These are phyloP conservation scores for Holothuria scabra DNA, from an alignment of 53 echinoderm and acorn worm genomes.

Conservation along the genomic window DNA sequence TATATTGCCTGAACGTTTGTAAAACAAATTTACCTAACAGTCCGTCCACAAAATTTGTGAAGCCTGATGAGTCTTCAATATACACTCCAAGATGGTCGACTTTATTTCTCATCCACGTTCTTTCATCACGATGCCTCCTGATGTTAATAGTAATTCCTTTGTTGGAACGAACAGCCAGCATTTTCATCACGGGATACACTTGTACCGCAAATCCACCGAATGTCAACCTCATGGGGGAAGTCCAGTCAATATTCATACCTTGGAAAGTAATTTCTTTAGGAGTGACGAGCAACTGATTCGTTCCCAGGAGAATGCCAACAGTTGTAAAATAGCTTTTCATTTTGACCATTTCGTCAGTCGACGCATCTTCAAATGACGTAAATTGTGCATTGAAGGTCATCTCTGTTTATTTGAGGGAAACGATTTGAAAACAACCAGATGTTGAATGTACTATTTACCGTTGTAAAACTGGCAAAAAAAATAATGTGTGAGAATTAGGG, in stretches of 20 bases:
- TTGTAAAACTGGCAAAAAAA: too few species aligned
- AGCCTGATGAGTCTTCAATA: slow-evolving; percentile 12
- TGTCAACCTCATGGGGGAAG: neutral
- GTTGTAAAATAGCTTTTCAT: slow-evolving; percentile 7
- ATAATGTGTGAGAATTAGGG: too few species aligned
- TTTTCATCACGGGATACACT: neutral
- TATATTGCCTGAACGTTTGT: neutral
- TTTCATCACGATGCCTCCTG: slow-evolving; percentile 8
- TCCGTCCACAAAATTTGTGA: neutral
- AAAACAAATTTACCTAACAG: neutral
- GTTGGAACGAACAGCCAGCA: neutral
- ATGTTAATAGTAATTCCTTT: neutral
- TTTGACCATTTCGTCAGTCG: too few species aligned
- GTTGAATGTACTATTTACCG: too few species aligned
- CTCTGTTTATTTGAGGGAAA: too few species aligned
- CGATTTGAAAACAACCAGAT: too few species aligned
- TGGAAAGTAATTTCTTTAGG: neutral
- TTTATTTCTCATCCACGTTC: neutral
- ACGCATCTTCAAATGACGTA: too few species aligned
- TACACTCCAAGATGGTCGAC: slow-evolving; percentile 29
- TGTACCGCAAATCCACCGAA: neutral
- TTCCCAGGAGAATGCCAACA: slow-evolving; percentile 7
- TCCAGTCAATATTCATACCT: slow-evolving; percentile 7
- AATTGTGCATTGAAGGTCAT: too few species aligned
- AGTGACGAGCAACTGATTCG: neutral